Percentiles rank a stretch among this genome's conserved stretches.
These are phyloP conservation scores for Cotesia vestalis DNA, from an alignment of 1,140 invertebrate genomes.

Conservation along the genomic window DNA sequence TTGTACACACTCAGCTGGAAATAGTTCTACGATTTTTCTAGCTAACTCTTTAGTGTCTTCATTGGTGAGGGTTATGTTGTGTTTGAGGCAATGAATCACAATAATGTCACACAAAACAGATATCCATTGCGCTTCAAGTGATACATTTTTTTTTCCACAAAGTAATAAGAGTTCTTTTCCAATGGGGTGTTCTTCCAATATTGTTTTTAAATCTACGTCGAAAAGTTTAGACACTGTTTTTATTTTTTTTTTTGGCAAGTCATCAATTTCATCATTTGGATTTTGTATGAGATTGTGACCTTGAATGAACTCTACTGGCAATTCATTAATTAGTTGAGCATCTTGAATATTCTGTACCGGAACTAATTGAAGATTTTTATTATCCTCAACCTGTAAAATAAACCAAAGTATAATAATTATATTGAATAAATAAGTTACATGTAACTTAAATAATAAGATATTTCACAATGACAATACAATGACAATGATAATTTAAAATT, in stretches of 20 bases:
- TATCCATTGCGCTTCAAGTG: not conserved
- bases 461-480: no score
- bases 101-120: not conserved
- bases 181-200: not conserved
- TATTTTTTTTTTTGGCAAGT: not conserved
- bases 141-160: not conserved
- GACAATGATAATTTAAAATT: no score
- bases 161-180: not conserved
- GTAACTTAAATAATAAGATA: no score
- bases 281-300: not conserved
- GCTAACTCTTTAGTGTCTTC: slow-evolving; percentile 4
- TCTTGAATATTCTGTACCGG: not conserved
- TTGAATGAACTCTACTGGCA: not conserved
- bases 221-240: not conserved
- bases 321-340: not conserved
- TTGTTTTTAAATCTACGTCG: not conserved
- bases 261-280: not conserved
- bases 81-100: not conserved
- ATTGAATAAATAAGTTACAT: no score
- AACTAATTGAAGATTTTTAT: not conserved
- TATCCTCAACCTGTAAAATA: not conserved
- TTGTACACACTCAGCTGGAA: not conserved
- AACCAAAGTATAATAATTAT: not conserved
- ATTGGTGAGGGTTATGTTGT: not conserved
- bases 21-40: not conserved